Percentiles rank a stretch among this genome's conserved stretches.
These are phyloP conservation scores for Dynastes grantii DNA, from an alignment of 2,888 invertebrate genomes.

Conservation along the genomic window DNA sequence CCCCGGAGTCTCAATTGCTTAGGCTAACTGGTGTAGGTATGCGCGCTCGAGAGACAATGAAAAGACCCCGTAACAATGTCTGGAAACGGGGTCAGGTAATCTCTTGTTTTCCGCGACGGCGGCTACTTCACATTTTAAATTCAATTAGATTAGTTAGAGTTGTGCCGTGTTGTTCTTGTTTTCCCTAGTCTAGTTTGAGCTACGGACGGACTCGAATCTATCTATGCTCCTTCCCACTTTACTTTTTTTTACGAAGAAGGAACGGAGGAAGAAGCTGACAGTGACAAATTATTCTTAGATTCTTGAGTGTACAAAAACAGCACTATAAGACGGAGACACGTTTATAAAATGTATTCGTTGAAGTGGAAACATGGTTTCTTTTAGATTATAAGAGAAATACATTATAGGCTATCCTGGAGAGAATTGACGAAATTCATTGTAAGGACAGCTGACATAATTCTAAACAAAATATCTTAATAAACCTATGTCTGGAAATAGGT, in stretches of 20 bases:
- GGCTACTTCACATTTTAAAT: conserved; percentile 20
- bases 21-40: neutral
- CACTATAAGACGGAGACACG: neutral
- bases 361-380: neutral
- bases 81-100: conserved; percentile 21
- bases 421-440: no score
- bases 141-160: conserved; percentile 19
- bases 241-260: neutral
- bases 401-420: no score
- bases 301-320: neutral
- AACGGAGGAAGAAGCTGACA: neutral
- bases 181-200: neutral
- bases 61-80: conserved; percentile 18
- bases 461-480: no score
- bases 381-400: no score
- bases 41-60: neutral
- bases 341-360: neutral
- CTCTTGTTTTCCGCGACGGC: conserved; percentile 19
- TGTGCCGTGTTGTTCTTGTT: neutral
- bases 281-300: neutral
- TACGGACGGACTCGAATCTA: neutral
- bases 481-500: no score
- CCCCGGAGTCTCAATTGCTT: neutral
- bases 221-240: neutral
- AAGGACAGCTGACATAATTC: no score